Conservation (phyloP, 23 tunicate genomes). For the Ciona savignyi region DNA sequence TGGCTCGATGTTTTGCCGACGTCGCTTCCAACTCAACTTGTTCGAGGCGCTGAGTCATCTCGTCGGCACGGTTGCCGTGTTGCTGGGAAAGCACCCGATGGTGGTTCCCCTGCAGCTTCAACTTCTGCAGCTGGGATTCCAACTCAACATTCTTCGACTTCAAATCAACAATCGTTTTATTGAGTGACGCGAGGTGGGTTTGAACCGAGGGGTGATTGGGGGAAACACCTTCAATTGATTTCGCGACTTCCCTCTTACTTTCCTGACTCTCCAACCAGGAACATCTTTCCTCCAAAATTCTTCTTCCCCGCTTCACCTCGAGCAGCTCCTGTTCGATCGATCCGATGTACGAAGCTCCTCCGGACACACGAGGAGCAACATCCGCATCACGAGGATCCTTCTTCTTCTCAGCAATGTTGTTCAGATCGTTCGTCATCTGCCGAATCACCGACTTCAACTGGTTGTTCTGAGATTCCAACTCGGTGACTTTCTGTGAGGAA, state of each 20-base stretch:
- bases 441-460: not conserved
- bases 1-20: not conserved
- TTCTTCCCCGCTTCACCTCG: not conserved
- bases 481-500: not conserved
- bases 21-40: not conserved
- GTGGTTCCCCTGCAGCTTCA: not conserved
- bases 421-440: not conserved
- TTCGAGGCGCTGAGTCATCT: not conserved
- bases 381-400: not conserved
- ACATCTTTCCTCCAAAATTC: not conserved
- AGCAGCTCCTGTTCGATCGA: not conserved
- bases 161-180: not conserved
- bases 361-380: not conserved
- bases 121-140: not conserved
- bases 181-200: not conserved
- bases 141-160: not conserved
- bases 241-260: not conserved
- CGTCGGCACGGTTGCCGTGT: not conserved
- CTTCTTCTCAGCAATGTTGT: not conserved
- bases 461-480: not conserved
- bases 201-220: not conserved
- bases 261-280: not conserved
- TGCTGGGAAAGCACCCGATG: not conserved
- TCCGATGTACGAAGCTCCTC: not conserved
- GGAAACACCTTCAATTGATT: not conserved